Base-by-base conservation (phyloP, 30 jellyfish, hydroid and myxozoan genomes). In the Cassiopea andromeda region DNA sequence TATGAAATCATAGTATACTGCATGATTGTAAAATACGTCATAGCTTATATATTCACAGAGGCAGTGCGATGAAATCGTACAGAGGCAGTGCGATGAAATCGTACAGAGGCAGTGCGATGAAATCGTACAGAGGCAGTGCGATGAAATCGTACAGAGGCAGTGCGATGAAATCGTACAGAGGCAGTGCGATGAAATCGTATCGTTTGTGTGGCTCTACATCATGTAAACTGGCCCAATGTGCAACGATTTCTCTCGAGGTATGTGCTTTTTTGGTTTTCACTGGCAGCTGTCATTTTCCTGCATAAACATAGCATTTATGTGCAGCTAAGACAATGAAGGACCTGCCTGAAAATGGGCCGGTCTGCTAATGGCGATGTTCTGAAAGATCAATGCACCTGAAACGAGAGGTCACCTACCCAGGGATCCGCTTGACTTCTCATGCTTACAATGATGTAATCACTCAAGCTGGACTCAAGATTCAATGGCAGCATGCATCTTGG, bases 401-500 rank as follows among this genome's bases (percentile, higher is more conserved):
- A 38, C 60, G 71, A 85, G 48, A 78, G 94, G 89, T 78, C 90
- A 72, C 80, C 58, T 48, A 44, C 73, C 87, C 43, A 77, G 82
- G 69, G 76, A 68, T 50, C 38, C 91, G 91, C 84, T 67, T 83
- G 91, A 71, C 45, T 70, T 69, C 27, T 58, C 85, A 87, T 69
- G 85, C 94, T 60, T 77, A 50, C 77, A 48, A 78, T 87, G 94
- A 87, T 87, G 94, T 87, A 87, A 87, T 87, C 78, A 18, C 94
- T 70, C 18, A 78, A 69, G 94, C 94, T 78, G 94, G 85, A 78
- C 85, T 71, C 85, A 87, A 60, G 85, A 46, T 78, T 38, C 85
- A 74, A 73, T 50, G 92, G 81, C 47, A 59, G 88, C 88, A 13
- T 69, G 89, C 90, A 48, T 50, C 90, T 50, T 50, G 75, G 15